Base-by-base conservation (phyloP, 2,888 invertebrate species). In the Panzeria rudis region DNA sequence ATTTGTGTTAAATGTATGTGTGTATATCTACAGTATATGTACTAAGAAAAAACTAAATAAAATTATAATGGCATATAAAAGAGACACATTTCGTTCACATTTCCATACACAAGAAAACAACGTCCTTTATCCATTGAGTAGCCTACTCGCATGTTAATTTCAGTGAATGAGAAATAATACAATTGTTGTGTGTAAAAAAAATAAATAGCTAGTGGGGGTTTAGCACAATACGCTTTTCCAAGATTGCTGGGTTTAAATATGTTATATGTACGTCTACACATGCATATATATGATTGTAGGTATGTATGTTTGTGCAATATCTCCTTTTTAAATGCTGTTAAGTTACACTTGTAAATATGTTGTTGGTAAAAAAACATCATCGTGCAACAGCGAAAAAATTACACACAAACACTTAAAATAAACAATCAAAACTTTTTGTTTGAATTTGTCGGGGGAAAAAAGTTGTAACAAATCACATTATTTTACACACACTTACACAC, bases 211-310 rank as follows among this genome's bases (percentile, higher is more conserved):
- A 25, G 78, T 82, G 78, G 78, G 77, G 73, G 72, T 59, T 84
- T 64, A 84, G 81, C 20, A 83, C 83, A 84, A 81, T 76, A 77
- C 68, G 68, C 77, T 68, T 47, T 76, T 77, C 5, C 13, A 66
- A 80, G 59, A 79, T 73, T 66, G 23, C 25, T 11, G 8, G n/a
- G 13, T 44, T 56, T 17, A 35, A 47, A 61, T 25, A 50, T 17
- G 1, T 3, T 47, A 50, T 8, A 64, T 11, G 29, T 23, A 25
- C 50, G 9, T 3, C 15, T 11, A 25, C 41, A 47, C 20, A 9
- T 15, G 4, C n/a, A 9, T 8, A 3, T n/a, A 9, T 8, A 3
- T n/a, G n/a, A n/a, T n/a, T 47, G n/a, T 17, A 4, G 15, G 15
- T n/a, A 15, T 29, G 23, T 56, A 8, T 29, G n/a, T 9, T 2